Conservation (phyloP, 2,797 vertebrate species). For the Etheostoma perlongum region DNA sequence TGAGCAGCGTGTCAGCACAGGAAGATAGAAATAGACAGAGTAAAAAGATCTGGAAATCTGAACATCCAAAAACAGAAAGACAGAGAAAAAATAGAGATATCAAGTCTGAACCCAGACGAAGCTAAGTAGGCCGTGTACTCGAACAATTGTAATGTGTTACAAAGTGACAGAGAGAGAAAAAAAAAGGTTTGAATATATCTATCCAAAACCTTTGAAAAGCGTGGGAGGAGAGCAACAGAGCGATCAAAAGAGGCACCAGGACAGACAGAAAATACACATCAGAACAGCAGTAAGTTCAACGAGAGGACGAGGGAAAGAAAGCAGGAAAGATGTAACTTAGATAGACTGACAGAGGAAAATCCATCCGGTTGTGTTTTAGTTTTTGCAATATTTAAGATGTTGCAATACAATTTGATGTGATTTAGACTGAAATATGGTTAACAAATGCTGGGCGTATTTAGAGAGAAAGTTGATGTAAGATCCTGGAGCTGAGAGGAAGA, state of each 20-base stretch:
- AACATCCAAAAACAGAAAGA: conserved; percentile 36
- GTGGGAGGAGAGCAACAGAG: conserved; percentile 68
- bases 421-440: not conserved
- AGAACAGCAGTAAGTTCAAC: conserved; percentile 28
- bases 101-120: conserved; percentile 26
- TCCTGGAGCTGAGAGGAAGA: not conserved
- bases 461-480: not conserved
- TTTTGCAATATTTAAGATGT: not conserved
- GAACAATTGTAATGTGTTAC: conserved; percentile 33
- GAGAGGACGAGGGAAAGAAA: conserved; percentile 28
- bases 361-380: not conserved
- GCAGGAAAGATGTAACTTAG: not conserved
- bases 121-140: conserved; percentile 14
- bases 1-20: conserved; percentile 82
- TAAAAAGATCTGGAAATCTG: conserved; percentile 48
- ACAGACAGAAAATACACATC: conserved; percentile 35
- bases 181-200: conserved; percentile 53
- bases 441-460: not conserved
- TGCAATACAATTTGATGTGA: not conserved
- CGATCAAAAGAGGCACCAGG: conserved; percentile 21
- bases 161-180: conserved; percentile 19
- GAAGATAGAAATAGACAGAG: conserved; percentile 62
- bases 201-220: conserved; percentile 82
- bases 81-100: conserved; percentile 25
- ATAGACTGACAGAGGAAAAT: not conserved